A percentile compares a stretch with the other conserved stretches of the same genome.
phyloP scores from a whole-genome alignment of 2,113 vertebrate genomes.

The Tragelaphus imberbis region DNA sequence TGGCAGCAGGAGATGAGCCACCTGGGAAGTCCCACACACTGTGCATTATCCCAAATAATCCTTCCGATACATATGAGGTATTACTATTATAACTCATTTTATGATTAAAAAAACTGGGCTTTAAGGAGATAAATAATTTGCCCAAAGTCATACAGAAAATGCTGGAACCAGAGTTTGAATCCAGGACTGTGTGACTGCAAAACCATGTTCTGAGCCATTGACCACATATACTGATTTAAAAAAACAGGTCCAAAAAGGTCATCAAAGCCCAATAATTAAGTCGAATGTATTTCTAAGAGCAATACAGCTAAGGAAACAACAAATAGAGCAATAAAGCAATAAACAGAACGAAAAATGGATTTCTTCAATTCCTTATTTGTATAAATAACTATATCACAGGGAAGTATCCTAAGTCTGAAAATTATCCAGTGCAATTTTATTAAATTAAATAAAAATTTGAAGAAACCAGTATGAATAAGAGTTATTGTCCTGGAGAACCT shows the following conservation, averaged over 20 bases:
- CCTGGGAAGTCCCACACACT: background rate
- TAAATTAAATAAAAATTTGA: background rate
- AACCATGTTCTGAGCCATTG: background rate
- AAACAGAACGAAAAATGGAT: background rate
- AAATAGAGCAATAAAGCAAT: background rate
- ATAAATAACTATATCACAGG: background rate
- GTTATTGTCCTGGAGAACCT: background rate
- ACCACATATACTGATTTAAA: conserved; percentile 10
- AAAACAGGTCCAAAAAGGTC: background rate
- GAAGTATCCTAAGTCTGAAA: background rate
- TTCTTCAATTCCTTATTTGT: background rate
- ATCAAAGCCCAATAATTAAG: background rate
- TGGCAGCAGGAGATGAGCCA: background rate
- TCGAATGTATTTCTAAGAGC: background rate
- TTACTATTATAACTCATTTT: background rate
- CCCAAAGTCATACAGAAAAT: background rate
- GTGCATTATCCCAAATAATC: background rate
- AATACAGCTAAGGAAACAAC: background rate
- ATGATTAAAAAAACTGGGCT: background rate
- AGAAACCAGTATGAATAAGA: background rate
- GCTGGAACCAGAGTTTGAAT: background rate
- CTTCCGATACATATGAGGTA: background rate
- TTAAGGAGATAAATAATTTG: background rate
- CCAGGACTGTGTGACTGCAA: background rate
- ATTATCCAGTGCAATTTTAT: background rate